These are phyloP conservation scores for Ceyx erithaca DNA, from an alignment of 2,797 vertebrate species.

Conservation along the genomic window DNA sequence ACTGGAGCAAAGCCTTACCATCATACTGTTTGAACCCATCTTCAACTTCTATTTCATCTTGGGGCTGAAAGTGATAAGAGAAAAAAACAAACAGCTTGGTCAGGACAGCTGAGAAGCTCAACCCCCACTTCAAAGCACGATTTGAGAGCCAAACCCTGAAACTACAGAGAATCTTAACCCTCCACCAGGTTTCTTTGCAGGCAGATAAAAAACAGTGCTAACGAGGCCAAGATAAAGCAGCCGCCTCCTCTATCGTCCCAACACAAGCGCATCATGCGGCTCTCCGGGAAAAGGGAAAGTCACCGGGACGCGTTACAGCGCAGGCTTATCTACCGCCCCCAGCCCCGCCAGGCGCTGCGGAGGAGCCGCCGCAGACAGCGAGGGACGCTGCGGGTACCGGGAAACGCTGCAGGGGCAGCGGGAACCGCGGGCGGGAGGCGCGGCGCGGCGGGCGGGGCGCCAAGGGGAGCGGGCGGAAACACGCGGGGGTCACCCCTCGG, in stretches of 20 bases:
- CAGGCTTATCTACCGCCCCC: not conserved
- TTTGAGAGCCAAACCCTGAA: not conserved
- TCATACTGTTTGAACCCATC: slow-evolving; percentile 97
- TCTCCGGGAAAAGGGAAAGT: rapidly evolving
- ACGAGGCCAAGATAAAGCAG: not conserved
- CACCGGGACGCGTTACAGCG: rapidly evolving
- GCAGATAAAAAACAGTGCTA: not conserved
- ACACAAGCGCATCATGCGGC: rapidly evolving
- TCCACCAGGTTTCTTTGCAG: not conserved
- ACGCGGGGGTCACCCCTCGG: not conserved
- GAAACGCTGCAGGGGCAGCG: no score
- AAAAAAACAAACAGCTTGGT: slow-evolving; percentile 29
- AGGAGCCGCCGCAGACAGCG: not conserved
- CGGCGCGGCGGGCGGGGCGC: not conserved
- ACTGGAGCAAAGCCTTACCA: slow-evolving; percentile 85
- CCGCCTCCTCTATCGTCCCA: not conserved
- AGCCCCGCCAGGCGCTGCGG: not conserved
- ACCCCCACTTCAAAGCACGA: not conserved
- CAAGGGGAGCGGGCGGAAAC: not conserved
- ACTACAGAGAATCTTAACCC: not conserved
- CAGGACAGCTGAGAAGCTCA: not conserved
- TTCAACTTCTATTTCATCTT: slow-evolving; percentile 94
- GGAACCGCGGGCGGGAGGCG: no score
- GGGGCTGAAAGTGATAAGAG: slow-evolving; percentile 90
- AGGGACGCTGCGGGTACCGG: no score